Conservation (phyloP, 2,113 vertebrate species). For the Entelurus aequoreus region DNA sequence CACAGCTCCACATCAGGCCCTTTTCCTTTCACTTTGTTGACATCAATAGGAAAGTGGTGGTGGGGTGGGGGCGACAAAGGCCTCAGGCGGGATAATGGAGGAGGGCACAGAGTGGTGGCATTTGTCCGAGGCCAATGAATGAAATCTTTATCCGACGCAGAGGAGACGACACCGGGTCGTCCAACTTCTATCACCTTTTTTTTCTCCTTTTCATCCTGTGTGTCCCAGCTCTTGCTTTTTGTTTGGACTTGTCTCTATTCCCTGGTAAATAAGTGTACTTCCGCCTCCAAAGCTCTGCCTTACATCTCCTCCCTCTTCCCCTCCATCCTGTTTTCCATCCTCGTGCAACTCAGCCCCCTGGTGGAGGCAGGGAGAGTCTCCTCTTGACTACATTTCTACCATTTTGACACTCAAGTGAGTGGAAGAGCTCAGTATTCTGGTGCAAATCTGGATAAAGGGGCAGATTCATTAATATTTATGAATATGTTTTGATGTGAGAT, state of each 20-base stretch:
- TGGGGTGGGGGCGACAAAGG: constrained; percentile 35
- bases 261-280: neutral
- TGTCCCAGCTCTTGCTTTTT: neutral
- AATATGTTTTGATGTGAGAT: no score
- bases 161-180: constrained; percentile 2
- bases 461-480: no score
- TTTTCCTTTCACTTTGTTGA: constrained; percentile 50
- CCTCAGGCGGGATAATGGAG: constrained; percentile 21
- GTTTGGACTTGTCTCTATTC: neutral
- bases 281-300: neutral
- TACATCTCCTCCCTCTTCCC: neutral
- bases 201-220: neutral
- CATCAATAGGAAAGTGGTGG: constrained; percentile 45
- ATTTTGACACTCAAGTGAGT: no score
- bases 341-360: constrained; percentile 36
- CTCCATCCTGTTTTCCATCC: neutral
- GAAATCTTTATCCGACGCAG: constrained; percentile 58
- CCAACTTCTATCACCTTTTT: constrained; percentile 7
- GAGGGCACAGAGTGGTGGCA: constrained; percentile 37
- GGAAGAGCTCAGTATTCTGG: no score
- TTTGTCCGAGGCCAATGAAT: constrained; percentile 58
- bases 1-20: constrained; percentile 13
- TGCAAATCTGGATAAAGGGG: no score
- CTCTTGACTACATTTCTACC: no score
- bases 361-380: constrained; percentile 14